phyloP scores from a whole-genome alignment of 2,797 vertebrate species.

The Chelonia mydas region DNA sequence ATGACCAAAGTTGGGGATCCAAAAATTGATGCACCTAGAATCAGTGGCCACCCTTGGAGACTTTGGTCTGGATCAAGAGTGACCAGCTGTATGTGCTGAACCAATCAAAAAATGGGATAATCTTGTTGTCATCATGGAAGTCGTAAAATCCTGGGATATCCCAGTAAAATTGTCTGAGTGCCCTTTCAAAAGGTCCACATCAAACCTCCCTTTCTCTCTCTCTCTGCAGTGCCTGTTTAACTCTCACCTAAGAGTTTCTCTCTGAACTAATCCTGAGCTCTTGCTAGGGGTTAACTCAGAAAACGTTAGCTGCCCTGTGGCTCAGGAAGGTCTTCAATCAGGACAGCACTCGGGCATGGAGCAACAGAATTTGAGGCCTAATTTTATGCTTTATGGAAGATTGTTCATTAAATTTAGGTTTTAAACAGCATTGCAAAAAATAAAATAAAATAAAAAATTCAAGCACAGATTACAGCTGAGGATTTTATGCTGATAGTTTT shows the following conservation, averaged over 20 bases:
- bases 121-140: neutral
- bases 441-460: neutral
- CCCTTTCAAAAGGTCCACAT: neutral
- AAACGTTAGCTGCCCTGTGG: neutral
- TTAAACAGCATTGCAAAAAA: neutral
- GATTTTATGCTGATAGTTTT: neutral
- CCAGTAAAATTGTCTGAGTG: neutral
- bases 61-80: neutral
- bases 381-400: neutral
- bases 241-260: neutral
- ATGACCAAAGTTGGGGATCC: neutral
- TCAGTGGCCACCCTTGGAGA: neutral
- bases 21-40: neutral
- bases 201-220: neutral
- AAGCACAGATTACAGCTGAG: neutral
- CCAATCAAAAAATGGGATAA: neutral
- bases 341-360: fast-evolving
- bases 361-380: neutral
- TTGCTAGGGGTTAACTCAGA: neutral
- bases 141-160: neutral
- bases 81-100: neutral
- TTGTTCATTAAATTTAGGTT: neutral
- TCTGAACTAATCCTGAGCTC: neutral
- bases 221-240: neutral
- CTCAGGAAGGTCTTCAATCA: neutral